Conservation (phyloP, 2,113 vertebrate species). For the Leptocoma aspasia region DNA sequence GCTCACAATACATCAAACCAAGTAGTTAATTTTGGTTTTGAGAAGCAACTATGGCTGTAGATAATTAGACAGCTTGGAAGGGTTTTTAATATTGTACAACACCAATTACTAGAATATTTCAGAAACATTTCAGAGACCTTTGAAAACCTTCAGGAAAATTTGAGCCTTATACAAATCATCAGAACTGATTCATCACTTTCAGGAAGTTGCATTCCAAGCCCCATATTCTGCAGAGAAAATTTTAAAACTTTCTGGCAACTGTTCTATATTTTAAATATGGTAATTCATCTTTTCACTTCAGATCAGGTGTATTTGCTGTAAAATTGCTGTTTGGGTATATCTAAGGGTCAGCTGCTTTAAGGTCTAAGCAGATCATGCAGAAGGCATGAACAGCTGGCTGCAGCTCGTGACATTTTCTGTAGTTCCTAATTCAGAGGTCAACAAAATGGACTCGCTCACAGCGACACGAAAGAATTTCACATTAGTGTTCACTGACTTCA, state of each 20-base stretch:
- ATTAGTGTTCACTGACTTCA: neutral
- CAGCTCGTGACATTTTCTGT: neutral
- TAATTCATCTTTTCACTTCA: neutral
- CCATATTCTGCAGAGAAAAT: neutral
- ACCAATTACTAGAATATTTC: neutral
- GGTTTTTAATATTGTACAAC: constrained; percentile 15
- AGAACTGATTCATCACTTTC: neutral
- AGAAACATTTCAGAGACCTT: constrained; percentile 15
- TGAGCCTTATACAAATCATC: neutral
- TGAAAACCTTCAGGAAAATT: constrained; percentile 7
- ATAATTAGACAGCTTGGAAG: constrained; percentile 6
- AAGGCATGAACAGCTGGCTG: neutral
- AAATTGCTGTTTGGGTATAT: neutral
- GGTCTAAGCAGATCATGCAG: neutral
- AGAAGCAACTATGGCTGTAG: neutral
- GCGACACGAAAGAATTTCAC: neutral
- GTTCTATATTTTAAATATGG: neutral
- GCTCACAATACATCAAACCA: neutral
- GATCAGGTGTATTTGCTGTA: neutral
- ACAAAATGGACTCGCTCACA: neutral
- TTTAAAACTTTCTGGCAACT: neutral
- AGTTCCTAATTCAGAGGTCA: neutral
- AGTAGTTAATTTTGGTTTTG: neutral
- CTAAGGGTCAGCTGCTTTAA: neutral
- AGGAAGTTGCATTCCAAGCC: neutral